Conservation (phyloP, 1,140 invertebrate genomes). For the Myzus persicae region DNA sequence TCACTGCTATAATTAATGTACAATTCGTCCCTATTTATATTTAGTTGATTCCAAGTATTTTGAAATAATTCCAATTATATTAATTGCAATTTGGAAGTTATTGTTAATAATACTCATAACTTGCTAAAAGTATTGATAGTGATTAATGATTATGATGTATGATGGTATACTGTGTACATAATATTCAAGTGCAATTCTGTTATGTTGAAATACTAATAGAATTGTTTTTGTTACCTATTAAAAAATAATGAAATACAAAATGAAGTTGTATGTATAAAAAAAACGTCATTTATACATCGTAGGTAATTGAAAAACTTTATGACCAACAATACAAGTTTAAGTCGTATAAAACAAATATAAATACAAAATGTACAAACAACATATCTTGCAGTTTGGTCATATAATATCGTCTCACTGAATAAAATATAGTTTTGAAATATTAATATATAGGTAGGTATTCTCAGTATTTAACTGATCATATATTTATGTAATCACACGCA, state of each 20-base stretch:
- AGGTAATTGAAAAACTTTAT: conserved; percentile 41
- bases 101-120: neutral
- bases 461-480: neutral
- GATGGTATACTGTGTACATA: neutral
- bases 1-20: neutral
- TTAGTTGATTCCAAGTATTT: neutral
- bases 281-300: neutral
- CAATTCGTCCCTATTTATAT: neutral
- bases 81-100: neutral
- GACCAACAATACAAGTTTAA: neutral
- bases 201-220: neutral
- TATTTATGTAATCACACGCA: neutral
- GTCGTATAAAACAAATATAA: conserved; percentile 7
- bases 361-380: neutral
- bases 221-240: neutral
- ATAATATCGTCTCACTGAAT: neutral
- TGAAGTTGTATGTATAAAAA: neutral
- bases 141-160: neutral
- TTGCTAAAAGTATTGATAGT: neutral
- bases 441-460: neutral
- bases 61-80: neutral
- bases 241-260: conserved; percentile 5
- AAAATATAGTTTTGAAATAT: neutral
- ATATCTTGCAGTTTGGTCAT: neutral
- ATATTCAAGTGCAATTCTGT: neutral